A percentile compares a stretch with the other conserved stretches of the same genome.
These are phyloP conservation scores for Minunthozetes semirufus DNA, from an alignment of 2,888 invertebrate species.

Conservation along the genomic window DNA sequence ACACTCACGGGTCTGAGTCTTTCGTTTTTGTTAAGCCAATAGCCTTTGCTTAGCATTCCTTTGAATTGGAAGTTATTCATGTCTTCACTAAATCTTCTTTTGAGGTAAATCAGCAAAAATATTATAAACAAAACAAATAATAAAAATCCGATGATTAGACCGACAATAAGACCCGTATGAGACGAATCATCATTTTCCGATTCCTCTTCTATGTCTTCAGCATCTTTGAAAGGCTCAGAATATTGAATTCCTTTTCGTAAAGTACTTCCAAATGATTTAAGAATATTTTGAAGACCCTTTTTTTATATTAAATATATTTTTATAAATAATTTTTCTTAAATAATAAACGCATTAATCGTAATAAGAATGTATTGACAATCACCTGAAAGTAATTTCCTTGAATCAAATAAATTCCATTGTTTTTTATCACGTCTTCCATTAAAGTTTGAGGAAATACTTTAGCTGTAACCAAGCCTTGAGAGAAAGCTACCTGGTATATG, in stretches of 20 bases:
- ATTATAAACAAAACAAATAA: slow-evolving; percentile 33
- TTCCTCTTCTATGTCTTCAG: not conserved
- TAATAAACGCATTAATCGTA: no score
- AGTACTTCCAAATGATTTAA: not conserved
- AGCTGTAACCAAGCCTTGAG: not conserved
- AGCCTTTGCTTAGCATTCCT: slow-evolving; percentile 18
- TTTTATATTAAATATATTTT: no score
- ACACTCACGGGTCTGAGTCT: slow-evolving; percentile 15
- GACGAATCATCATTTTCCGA: not conserved
- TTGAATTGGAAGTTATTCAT: slow-evolving; percentile 11
- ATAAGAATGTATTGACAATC: not conserved
- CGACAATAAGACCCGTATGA: slow-evolving; percentile 32
- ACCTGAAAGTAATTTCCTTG: slow-evolving; percentile 30
- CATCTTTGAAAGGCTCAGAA: not conserved
- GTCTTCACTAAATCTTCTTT: not conserved
- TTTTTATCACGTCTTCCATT: not conserved
- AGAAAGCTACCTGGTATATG: not conserved
- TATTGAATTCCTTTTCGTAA: not conserved
- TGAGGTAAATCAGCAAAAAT: slow-evolving; percentile 17
- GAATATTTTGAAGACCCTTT: slow-evolving; percentile 16
- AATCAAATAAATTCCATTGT: slow-evolving; percentile 1
- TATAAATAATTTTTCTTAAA: no score
- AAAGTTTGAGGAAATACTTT: slow-evolving; percentile 1
- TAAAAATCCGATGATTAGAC: slow-evolving; percentile 35
- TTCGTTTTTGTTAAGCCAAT: slow-evolving; percentile 22